A percentile compares a stretch with the other conserved stretches of the same genome.
phyloP scores from a whole-genome alignment of 2,888 invertebrate genomes.

The Leptogaster cylindrica region DNA sequence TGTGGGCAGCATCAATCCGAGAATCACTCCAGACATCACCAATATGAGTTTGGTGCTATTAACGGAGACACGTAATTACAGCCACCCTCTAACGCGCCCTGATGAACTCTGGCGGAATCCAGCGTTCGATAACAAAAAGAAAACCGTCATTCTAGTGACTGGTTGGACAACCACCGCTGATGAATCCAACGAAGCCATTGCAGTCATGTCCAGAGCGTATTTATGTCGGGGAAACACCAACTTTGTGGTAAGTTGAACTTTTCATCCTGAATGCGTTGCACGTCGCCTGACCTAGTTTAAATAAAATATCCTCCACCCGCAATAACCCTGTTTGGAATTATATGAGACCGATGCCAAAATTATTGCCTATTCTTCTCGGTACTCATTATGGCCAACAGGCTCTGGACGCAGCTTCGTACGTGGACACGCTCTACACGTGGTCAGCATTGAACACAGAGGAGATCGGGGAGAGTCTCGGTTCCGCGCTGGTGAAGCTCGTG shows the following conservation, averaged over 20 bases:
- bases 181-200: conserved; percentile 53
- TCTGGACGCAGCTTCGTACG: conserved; percentile 56
- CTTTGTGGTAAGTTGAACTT: conserved; percentile 56
- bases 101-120: conserved; percentile 56
- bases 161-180: conserved; percentile 59
- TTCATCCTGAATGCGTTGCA: background rate
- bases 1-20: conserved; percentile 52
- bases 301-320: too few relatives aligned
- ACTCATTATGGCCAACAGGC: too few relatives aligned
- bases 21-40: conserved; percentile 54
- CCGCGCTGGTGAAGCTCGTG: conserved; percentile 54
- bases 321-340: too few relatives aligned
- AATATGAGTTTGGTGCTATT: conserved; percentile 57
- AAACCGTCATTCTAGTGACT: conserved; percentile 57
- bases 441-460: conserved; percentile 59
- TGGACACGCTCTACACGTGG: conserved; percentile 59
- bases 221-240: conserved; percentile 57
- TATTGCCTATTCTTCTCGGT: too few relatives aligned
- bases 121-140: conserved; percentile 54
- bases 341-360: too few relatives aligned
- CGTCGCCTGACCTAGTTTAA: too few relatives aligned
- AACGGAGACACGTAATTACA: conserved; percentile 52
- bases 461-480: conserved; percentile 56
- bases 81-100: conserved; percentile 54
- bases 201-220: conserved; percentile 55